Evolutionary conservation across 2,113 vertebrate species (phyloP).

Genomic region (Chionodraco myersi): DNA sequence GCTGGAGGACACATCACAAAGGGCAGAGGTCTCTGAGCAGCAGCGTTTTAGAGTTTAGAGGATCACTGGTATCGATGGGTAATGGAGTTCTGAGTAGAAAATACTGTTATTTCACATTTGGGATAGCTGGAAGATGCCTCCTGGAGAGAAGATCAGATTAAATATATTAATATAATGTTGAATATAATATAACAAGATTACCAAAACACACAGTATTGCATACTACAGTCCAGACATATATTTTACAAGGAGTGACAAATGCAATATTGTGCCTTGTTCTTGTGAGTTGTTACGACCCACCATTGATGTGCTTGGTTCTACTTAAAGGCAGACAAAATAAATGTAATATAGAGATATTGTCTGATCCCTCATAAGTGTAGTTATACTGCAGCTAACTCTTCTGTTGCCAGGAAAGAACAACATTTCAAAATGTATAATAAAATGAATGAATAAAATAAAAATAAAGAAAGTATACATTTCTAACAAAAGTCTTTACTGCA

Average conservation of each 20-base stretch:
- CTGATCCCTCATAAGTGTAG: neutral
- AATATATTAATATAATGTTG: neutral
- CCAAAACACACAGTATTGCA: neutral
- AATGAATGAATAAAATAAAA: neutral
- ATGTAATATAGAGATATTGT: neutral
- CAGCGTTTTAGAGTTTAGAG: constrained; percentile 44
- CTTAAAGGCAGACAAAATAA: neutral
- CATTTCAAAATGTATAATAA: neutral
- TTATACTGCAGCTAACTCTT: neutral
- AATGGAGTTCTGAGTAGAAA: constrained; percentile 40
- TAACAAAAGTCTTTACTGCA: neutral
- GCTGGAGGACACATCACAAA: constrained; percentile 66
- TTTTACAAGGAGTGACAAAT: neutral
- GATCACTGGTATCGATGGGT: constrained; percentile 45
- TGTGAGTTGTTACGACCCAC: neutral
- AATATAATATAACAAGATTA: neutral
- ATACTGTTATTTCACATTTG: constrained; percentile 57
- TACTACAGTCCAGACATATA: neutral
- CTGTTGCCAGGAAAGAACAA: neutral
- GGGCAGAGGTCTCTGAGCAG: constrained; percentile 42
- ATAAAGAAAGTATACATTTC: too few species aligned
- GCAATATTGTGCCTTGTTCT: neutral
- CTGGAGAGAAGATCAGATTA: constrained; percentile 65
- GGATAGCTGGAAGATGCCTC: constrained; percentile 80
- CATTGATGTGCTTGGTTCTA: constrained; percentile 13